A percentile compares a stretch with the other conserved stretches of the same genome.
phyloP scores from a whole-genome alignment of 1,140 invertebrate genomes.

The Manduca sexta region DNA sequence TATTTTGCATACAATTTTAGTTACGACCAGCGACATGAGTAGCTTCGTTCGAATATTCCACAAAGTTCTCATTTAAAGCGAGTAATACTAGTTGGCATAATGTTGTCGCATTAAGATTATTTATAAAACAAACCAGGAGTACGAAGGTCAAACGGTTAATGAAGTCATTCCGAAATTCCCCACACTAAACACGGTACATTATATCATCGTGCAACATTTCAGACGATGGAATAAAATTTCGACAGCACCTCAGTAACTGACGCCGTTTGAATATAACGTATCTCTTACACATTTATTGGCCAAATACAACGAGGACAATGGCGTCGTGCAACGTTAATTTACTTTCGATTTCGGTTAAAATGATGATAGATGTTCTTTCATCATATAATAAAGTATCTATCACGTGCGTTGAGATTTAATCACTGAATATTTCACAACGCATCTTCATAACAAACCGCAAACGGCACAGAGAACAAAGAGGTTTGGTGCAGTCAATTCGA shows the following conservation, averaged over 20 bases:
- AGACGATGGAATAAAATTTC: background rate
- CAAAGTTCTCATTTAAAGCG: no score
- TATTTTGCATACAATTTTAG: no score
- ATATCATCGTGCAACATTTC: no score
- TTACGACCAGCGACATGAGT: no score
- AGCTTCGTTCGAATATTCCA: no score
- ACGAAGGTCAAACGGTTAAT: no score
- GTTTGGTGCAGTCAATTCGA: conserved; percentile 12
- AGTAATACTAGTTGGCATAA: no score
- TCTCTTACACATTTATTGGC: conserved; percentile 22
- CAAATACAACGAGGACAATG: conserved; percentile 32
- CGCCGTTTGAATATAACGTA: conserved; percentile 25
- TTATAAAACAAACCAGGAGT: no score
- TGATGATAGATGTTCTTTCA: conserved; percentile 19
- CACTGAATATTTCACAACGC: background rate
- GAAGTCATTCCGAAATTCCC: background rate
- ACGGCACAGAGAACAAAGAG: conserved; percentile 20
- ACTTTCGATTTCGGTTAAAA: conserved; percentile 34
- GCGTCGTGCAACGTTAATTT: conserved; percentile 39
- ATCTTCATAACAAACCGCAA: background rate
- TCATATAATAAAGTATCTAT: background rate
- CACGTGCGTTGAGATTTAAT: no score
- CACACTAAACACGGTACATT: background rate
- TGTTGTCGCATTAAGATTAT: no score
- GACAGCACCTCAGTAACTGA: conserved; percentile 25